Evolutionary conservation across 2,113 vertebrate species (phyloP).

Genomic region (Ifrita kowaldi): DNA sequence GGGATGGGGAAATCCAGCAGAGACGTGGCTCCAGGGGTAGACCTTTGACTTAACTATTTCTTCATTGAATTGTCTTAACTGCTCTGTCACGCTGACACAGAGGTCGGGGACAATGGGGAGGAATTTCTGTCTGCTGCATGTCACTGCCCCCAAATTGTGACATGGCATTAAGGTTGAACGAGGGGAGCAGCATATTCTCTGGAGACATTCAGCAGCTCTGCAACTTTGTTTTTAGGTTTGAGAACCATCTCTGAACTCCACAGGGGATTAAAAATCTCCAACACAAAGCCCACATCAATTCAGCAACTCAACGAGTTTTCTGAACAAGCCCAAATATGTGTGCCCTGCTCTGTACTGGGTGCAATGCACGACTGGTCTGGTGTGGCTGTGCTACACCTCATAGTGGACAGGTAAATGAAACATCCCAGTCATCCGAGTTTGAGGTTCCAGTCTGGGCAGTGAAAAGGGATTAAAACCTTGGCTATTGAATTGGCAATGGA

Average conservation of each 20-base stretch:
- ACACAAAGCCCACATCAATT: not conserved
- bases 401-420: not conserved
- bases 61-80: conserved; percentile 16
- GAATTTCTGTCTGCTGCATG: conserved; percentile 14
- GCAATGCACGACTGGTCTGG: fast-evolving
- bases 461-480: not conserved
- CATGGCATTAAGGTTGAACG: not conserved
- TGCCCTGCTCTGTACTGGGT: not conserved
- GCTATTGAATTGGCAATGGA: not conserved
- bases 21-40: not conserved
- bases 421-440: not conserved
- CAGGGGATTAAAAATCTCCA: not conserved
- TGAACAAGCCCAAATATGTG: too few relatives aligned
- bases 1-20: conserved; percentile 29
- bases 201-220: not conserved
- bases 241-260: not conserved
- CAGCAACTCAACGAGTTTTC: not conserved
- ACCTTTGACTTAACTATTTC: conserved; percentile 46
- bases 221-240: not conserved
- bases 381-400: not conserved
- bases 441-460: not conserved
- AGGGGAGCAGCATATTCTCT: not conserved
- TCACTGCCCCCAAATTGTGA: not conserved
- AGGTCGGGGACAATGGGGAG: not conserved
- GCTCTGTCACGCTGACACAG: not conserved